These are phyloP conservation scores for Takifugu rubripes DNA, from an alignment of 2,797 vertebrate species.

Conservation along the genomic window DNA sequence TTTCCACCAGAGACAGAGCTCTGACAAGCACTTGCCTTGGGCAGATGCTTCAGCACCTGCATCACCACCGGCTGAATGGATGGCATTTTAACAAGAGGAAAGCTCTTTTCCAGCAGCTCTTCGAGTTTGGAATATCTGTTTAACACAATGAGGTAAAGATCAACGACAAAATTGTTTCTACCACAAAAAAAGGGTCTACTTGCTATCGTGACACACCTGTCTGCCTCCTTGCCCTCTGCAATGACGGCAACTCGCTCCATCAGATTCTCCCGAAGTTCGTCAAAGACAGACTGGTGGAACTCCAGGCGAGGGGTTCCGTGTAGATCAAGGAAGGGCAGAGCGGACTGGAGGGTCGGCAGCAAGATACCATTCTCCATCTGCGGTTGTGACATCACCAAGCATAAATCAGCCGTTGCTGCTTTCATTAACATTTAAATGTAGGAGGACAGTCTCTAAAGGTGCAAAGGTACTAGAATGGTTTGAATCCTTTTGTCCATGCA, in stretches of 20 bases:
- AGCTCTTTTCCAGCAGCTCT: constrained; percentile 95
- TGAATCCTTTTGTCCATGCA: too few relatives aligned
- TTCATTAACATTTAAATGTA: too few relatives aligned
- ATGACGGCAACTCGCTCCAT: constrained; percentile 92
- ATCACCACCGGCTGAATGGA: constrained; percentile 97
- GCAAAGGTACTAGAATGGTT: too few relatives aligned
- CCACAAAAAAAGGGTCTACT: background rate
- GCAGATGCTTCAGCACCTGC: constrained; percentile 96
- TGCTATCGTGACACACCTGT: constrained; percentile 73
- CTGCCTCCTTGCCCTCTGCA: constrained; percentile 90
- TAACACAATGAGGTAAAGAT: background rate
- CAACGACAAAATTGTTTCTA: background rate
- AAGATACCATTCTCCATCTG: constrained; percentile 96
- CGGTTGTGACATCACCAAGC: background rate
- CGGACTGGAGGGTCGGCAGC: constrained; percentile 93
- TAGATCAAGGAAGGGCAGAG: constrained; percentile 93
- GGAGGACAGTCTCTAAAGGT: too few relatives aligned
- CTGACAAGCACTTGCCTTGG: constrained; percentile 77
- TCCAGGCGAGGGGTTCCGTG: constrained; percentile 95
- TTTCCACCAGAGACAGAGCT: too few relatives aligned
- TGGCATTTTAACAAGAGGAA: constrained; percentile 95
- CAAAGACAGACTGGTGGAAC: constrained; percentile 98
- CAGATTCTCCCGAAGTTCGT: constrained; percentile 93
- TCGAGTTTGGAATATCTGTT: constrained; percentile 90
- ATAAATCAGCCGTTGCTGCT: too few relatives aligned